A percentile compares a stretch with the other conserved stretches of the same genome.
Evolutionary conservation across 1,140 invertebrate genomes (phyloP).

Genomic region (Pseudomyrmex cubaensis): DNA sequence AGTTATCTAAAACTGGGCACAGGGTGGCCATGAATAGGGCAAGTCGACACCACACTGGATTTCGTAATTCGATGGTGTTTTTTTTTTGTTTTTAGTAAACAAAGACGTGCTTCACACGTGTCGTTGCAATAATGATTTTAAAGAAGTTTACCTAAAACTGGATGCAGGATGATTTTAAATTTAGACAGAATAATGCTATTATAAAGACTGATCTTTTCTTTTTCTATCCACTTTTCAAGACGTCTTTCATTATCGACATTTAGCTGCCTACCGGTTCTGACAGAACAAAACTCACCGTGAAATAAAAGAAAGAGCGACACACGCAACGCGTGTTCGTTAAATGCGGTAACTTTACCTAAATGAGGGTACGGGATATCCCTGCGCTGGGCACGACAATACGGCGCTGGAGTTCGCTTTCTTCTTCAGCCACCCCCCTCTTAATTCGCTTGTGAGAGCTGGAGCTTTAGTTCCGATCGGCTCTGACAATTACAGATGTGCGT

Average conservation of each 20-base stretch:
- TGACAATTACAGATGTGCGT: slow-evolving; percentile 74
- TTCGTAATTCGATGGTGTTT: slow-evolving; percentile 64
- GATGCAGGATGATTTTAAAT: slow-evolving; percentile 87
- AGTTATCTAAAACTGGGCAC: slow-evolving; percentile 82
- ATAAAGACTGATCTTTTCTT: slow-evolving; percentile 74
- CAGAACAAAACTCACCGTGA: slow-evolving; percentile 63
- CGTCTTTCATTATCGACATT: slow-evolving; percentile 87
- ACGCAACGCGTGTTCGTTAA: slow-evolving; percentile 40
- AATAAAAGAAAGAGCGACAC: slow-evolving; percentile 66
- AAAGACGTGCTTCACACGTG: too few relatives aligned
- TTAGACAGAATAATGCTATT: slow-evolving; percentile 87
- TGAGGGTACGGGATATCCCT: slow-evolving; percentile 86
- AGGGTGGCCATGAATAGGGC: slow-evolving; percentile 88
- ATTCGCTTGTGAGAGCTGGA: slow-evolving; percentile 85
- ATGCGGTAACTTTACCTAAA: slow-evolving; percentile 82
- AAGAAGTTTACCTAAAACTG: slow-evolving; percentile 79
- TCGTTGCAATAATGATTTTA: neutral
- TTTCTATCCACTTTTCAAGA: slow-evolving; percentile 82
- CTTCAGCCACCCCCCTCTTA: slow-evolving; percentile 80
- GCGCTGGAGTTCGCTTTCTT: slow-evolving; percentile 80
- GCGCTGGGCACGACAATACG: slow-evolving; percentile 88
- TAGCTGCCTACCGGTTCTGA: slow-evolving; percentile 90
- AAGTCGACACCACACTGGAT: slow-evolving; percentile 86
- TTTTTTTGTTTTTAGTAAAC: slow-evolving; percentile 62
- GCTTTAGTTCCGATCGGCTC: slow-evolving; percentile 90